Evolutionary conservation across 1,140 invertebrate genomes (phyloP), one percentile per base, ranked within the genome.

Genomic region (Papilio dardanus): DNA sequence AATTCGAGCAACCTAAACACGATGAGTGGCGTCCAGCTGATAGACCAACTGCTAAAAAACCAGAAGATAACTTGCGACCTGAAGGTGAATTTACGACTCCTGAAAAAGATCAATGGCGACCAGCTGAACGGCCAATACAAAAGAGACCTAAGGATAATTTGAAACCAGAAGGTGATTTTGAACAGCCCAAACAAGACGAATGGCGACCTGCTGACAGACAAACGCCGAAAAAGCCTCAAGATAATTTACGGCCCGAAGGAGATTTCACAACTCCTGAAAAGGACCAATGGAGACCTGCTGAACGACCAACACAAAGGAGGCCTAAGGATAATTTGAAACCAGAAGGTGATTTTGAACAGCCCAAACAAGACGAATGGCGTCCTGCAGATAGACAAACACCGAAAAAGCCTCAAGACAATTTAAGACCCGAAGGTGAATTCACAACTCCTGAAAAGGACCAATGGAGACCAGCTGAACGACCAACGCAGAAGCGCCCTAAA

Each of bases 391-490:
- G 95, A 54, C 93, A 90, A 24, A 87, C 90, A 19, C 94, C 94
- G 1, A 94, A 93, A 54, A 95, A 93, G 81, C 95, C 94, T 10
- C 89, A 93, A 80, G 96, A 96, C 79, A 95, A 96, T 82, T 77
- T 96, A 0, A 92, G 88, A 28, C 94, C 95, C 67, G 96, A 96
- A 88, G 95, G 96, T n/a, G 92, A 95, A 24, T 94, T 91, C 77
- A 81, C 85, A n/a, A 82, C 77, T 40, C 93, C 90, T 8, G 85
- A 89, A 76, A 81, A 87, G 12, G 85, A 89, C 67, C 74, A 87
- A 77, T 92, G 85, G 87, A 81, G 79, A 62, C 91, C 91, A 16
- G 88, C 87, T 7, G 91, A 94, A 67, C 80, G 88, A 31, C 86
- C 91, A 3, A 93, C 94, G 80, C 93, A 74, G 12, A 88, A 79